phyloP scores from a whole-genome alignment of 2,888 invertebrate genomes.

The Cheilosia urbana region DNA sequence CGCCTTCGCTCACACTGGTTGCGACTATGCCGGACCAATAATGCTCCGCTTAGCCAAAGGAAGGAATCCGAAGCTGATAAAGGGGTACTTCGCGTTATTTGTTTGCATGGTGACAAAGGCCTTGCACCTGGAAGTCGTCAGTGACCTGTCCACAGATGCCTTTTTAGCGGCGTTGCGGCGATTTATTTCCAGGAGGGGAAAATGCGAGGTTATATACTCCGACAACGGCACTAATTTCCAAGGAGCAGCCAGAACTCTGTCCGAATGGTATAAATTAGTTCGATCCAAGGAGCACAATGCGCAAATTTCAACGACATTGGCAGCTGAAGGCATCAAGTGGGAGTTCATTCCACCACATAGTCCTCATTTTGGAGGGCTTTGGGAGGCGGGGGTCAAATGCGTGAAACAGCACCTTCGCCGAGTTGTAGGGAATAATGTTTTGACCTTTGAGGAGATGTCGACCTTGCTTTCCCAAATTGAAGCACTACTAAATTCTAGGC shows the following conservation, averaged over 20 bases:
- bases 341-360: constrained; percentile 1
- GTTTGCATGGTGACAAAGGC: constrained; percentile 21
- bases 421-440: not conserved
- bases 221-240: constrained; percentile 8
- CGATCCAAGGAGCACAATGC: constrained; percentile 7
- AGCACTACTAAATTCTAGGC: not conserved
- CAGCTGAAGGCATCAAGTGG: not conserved
- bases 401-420: not conserved
- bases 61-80: constrained; percentile 9
- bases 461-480: not conserved
- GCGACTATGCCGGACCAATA: constrained; percentile 31
- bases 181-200: constrained; percentile 8
- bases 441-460: not conserved
- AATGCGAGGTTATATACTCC: not conserved
- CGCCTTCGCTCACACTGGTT: constrained; percentile 16
- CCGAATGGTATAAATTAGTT: not conserved
- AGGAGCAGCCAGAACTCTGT: not conserved
- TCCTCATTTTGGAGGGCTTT: constrained; percentile 4
- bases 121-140: constrained; percentile 22
- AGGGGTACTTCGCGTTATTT: constrained; percentile 31
- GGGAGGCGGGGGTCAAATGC: constrained; percentile 27
- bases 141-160: constrained; percentile 25
- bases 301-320: not conserved
- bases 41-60: constrained; percentile 10
- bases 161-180: not conserved